These are phyloP conservation scores for Gopherus flavomarginatus DNA, from an alignment of 2,113 vertebrate genomes.

Conservation along the genomic window DNA sequence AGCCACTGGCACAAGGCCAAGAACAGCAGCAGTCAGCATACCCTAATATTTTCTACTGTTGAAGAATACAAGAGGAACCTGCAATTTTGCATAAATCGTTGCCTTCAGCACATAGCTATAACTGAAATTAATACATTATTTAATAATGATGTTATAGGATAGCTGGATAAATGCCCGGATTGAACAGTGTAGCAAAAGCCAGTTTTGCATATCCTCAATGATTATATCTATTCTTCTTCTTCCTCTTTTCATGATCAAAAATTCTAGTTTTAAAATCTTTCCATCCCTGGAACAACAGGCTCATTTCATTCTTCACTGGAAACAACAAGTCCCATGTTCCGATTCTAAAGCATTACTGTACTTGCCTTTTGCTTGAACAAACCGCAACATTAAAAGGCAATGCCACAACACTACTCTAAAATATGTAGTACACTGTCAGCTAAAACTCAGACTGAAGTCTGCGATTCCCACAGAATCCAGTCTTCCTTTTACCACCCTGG, in stretches of 20 bases:
- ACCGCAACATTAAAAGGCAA: not conserved
- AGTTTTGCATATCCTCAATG: not conserved
- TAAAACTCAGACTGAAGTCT: not conserved
- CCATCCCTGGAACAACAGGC: not conserved
- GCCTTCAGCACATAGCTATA: too few species aligned
- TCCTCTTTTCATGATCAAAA: not conserved
- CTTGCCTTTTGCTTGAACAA: not conserved
- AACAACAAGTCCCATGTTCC: not conserved
- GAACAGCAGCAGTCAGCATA: not conserved
- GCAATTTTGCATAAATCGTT: not conserved
- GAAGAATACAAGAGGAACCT: not conserved
- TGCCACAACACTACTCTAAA: fast-evolving
- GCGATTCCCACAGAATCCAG: too few species aligned
- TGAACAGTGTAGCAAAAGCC: not conserved
- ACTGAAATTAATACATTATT: too few species aligned
- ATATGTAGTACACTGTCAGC: not conserved
- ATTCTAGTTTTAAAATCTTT: not conserved
- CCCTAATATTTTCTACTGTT: not conserved
- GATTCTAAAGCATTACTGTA: fast-evolving
- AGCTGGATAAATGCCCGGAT: not conserved
- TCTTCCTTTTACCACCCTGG: too few species aligned
- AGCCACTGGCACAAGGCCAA: not conserved
- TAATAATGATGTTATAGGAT: not conserved
- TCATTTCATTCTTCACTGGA: not conserved
- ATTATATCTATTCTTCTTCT: not conserved